These are phyloP conservation scores for Pharmacophagus antenor DNA, from an alignment of 2,888 invertebrate genomes.

Conservation along the genomic window DNA sequence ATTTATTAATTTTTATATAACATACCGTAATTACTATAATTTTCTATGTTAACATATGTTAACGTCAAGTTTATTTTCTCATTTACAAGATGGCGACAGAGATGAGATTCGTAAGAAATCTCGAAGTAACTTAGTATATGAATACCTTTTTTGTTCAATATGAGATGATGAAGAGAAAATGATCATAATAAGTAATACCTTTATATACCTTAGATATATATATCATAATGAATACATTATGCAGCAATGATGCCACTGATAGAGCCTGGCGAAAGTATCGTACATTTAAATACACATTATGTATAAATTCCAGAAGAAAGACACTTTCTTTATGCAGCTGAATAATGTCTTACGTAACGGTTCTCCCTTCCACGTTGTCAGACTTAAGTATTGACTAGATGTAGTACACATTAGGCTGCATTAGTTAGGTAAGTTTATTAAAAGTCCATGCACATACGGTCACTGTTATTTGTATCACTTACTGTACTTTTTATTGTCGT, in stretches of 20 bases:
- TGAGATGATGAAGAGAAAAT: constrained; percentile 9
- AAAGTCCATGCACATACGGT: constrained; percentile 22
- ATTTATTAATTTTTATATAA: too few species aligned
- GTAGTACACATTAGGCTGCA: constrained; percentile 2
- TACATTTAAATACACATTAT: constrained; percentile 31
- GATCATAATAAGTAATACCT: constrained; percentile 23
- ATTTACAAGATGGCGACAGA: background rate
- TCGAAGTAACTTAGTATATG: constrained; percentile 6
- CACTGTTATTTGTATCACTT: constrained; percentile 20
- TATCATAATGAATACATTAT: too few species aligned
- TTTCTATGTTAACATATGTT: too few species aligned
- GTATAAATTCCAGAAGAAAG: constrained; percentile 39
- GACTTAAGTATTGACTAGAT: constrained; percentile 5
- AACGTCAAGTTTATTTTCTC: background rate
- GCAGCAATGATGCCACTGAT: constrained; percentile 14
- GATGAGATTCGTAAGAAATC: background rate
- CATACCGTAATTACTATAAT: too few species aligned
- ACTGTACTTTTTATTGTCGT: constrained; percentile 1
- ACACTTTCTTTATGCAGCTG: constrained; percentile 42
- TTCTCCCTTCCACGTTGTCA: constrained; percentile 25
- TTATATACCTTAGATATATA: too few species aligned
- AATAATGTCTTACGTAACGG: constrained; percentile 38
- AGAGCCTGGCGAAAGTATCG: constrained; percentile 31
- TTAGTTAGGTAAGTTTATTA: constrained; percentile 21
- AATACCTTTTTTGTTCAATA: constrained; percentile 17